Evolutionary conservation across 2,888 invertebrate genomes (phyloP).

Genomic region (Sturmia bella): DNA sequence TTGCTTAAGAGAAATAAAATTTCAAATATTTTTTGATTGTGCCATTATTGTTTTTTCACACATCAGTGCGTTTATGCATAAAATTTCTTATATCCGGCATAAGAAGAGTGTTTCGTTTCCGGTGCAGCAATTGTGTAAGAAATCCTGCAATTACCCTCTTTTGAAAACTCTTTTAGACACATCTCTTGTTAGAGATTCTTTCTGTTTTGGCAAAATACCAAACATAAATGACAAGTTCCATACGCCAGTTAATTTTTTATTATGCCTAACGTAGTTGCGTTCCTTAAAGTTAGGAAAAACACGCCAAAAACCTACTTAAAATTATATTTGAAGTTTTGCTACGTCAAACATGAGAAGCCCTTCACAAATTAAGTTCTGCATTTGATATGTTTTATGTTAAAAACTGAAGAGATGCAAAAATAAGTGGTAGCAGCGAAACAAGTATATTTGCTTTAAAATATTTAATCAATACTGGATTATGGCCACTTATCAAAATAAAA

Average conservation of each 20-base stretch:
- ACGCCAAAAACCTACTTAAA: slow-evolving; percentile 12
- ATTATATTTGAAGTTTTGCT: slow-evolving; percentile 6
- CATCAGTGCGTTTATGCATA: slow-evolving; percentile 68
- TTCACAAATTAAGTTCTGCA: neutral
- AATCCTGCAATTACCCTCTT: slow-evolving; percentile 66
- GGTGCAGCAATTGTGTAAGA: slow-evolving; percentile 68
- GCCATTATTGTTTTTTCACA: slow-evolving; percentile 57
- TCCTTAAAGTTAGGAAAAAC: neutral
- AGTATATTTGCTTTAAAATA: slow-evolving; percentile 19
- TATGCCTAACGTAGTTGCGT: neutral
- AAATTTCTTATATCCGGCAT: slow-evolving; percentile 70
- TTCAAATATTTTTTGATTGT: slow-evolving; percentile 19
- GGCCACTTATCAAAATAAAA: slow-evolving; percentile 42
- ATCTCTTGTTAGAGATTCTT: slow-evolving; percentile 18
- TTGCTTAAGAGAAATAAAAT: too few species aligned
- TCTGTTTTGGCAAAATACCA: slow-evolving; percentile 64
- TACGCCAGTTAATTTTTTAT: neutral
- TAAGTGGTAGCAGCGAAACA: neutral
- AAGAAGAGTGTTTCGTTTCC: slow-evolving; percentile 71
- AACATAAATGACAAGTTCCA: neutral
- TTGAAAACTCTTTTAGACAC: slow-evolving; percentile 29
- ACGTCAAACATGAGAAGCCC: neutral
- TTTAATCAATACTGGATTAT: slow-evolving; percentile 54
- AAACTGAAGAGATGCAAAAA: slow-evolving; percentile 14
- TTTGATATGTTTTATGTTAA: neutral